phyloP scores from a whole-genome alignment of 2,113 vertebrate genomes.

The Bos javanicus region DNA sequence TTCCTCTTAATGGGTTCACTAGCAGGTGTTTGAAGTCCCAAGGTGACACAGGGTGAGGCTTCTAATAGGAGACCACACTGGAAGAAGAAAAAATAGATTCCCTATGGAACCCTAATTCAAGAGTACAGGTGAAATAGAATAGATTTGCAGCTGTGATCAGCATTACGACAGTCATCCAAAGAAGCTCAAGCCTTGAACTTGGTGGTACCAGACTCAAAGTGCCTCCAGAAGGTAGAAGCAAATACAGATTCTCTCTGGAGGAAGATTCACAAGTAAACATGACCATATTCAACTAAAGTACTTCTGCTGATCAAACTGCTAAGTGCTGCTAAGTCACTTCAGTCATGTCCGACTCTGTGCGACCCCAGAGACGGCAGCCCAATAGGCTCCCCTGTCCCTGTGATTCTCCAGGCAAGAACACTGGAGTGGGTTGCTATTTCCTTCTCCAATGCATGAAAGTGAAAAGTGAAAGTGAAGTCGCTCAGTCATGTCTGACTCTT shows the following conservation, averaged over 20 bases:
- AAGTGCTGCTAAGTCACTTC: too few species aligned
- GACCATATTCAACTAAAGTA: not conserved
- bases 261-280: not conserved
- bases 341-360: too few species aligned
- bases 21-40: not conserved
- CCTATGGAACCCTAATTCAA: not conserved
- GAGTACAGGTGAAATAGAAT: not conserved
- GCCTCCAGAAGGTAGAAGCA: not conserved
- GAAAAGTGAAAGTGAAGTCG: too few species aligned
- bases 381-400: too few species aligned
- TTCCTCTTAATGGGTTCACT: not conserved
- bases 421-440: too few species aligned
- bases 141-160: not conserved
- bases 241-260: not conserved
- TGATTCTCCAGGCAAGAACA: too few species aligned
- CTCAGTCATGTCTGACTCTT: too few species aligned
- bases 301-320: not conserved
- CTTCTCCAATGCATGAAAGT: too few species aligned
- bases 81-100: not conserved
- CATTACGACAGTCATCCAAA: not conserved
- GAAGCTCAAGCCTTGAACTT: not conserved
- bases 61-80: not conserved
- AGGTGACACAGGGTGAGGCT: not conserved
- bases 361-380: too few species aligned
- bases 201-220: not conserved